Evolutionary conservation across 1,140 invertebrate species (phyloP), one percentile per base, ranked within the genome.

Genomic region (Brachionus koreanus): DNA sequence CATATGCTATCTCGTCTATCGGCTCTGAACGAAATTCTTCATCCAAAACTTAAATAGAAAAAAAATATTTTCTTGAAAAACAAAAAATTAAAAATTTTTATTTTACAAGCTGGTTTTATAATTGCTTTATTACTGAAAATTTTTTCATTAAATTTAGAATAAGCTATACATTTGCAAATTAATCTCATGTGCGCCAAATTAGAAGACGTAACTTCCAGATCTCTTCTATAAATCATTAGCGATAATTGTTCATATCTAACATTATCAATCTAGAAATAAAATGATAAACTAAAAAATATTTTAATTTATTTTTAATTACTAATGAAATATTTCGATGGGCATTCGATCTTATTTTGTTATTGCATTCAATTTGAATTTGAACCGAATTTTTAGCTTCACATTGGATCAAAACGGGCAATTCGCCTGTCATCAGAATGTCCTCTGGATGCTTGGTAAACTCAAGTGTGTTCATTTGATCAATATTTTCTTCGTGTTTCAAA

Each of bases 11-110:
- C 23, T 77, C 75, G 23, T 77, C 75, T 43, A 77, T 77, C 6
- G 75, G 75, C 16, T 77, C 75, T 13, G 75, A 77, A 6, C 29
- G 75, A 61, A 77, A 77, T 39, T 77, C 75, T 0, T 61, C 75
- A n/a, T 52, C 75, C 43, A 77, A 37, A 49, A 37, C 75, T 77
- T 75, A 29, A n/a, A 75, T 13, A 2, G 13, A 13, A n/a, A 16
- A 0, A 23, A 13, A 16, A 23, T 75, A 25, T 10, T 29, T 75
- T 52, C 43, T 29, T n/a, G n/a, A n/a, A n/a, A 23, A 46, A 25
- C 10, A 13, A 5, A 23, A 16, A 42, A 37, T 69, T 61, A 61
- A 7, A 7, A 23, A 5, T 2, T 29, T 29, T 5, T 57, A 5
- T 9, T 39, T 72, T 72, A 77, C 75, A 77, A 5, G 75, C 46